These are phyloP conservation scores for Carpatolechia fugitivella DNA, from an alignment of 2,888 invertebrate genomes.

Conservation along the genomic window DNA sequence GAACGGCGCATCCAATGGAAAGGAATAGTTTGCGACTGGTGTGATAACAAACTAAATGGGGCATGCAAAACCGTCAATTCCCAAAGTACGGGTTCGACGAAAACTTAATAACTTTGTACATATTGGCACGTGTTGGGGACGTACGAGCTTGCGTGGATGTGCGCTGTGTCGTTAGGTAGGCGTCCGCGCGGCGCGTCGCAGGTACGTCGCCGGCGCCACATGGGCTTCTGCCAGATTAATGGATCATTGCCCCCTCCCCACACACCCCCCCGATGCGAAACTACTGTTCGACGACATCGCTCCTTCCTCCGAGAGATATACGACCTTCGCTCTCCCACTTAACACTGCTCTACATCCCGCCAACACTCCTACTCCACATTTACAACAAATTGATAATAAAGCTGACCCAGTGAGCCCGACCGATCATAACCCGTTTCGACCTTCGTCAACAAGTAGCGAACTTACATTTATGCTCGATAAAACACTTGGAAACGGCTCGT, in stretches of 20 bases:
- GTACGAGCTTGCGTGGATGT: slow-evolving; percentile 63
- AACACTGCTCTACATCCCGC: slow-evolving; percentile 33
- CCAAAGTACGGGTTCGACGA: slow-evolving; percentile 20
- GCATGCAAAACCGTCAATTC: slow-evolving; percentile 15
- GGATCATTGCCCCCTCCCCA: slow-evolving; percentile 86
- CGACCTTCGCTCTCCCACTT: slow-evolving; percentile 50
- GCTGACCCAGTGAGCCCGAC: slow-evolving; percentile 52
- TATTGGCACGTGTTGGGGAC: slow-evolving; percentile 25
- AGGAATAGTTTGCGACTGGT: slow-evolving; percentile 18
- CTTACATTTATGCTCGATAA: slow-evolving; percentile 78
- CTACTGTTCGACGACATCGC: slow-evolving; percentile 69
- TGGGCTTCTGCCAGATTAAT: slow-evolving; percentile 91
- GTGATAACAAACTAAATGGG: slow-evolving; percentile 17
- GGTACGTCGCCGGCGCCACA: slow-evolving; percentile 84
- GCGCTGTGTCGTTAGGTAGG: slow-evolving; percentile 73
- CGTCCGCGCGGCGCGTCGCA: slow-evolving; percentile 76
- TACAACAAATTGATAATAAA: slow-evolving; percentile 27
- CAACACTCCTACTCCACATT: not conserved
- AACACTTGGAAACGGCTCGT: slow-evolving; percentile 72
- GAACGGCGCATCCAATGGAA: slow-evolving; percentile 8
- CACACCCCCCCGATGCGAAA: slow-evolving; percentile 58
- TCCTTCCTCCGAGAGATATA: slow-evolving; percentile 63
- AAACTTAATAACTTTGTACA: slow-evolving; percentile 32
- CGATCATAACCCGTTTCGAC: slow-evolving; percentile 58
- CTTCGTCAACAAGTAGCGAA: slow-evolving; percentile 75